These are phyloP conservation scores for Luffia ferchaultella DNA, from an alignment of 2,888 invertebrate genomes.

Conservation along the genomic window DNA sequence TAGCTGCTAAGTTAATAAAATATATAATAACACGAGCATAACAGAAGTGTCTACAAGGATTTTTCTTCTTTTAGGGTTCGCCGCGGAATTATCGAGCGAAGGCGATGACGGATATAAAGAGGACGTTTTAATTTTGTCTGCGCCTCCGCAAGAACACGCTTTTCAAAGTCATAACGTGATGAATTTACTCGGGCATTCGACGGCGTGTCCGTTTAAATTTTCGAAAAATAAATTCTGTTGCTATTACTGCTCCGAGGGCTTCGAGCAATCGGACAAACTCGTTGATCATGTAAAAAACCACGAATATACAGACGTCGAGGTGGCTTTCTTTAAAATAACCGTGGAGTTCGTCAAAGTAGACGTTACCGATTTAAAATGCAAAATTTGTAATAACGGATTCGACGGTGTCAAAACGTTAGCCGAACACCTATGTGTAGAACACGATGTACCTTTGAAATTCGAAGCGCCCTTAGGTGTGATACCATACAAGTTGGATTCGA, in stretches of 20 bases:
- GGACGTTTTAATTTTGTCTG: not conserved
- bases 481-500: conserved; percentile 41
- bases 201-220: conserved; percentile 53
- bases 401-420: conserved; percentile 42
- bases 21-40: too few relatives aligned
- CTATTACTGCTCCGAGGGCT: conserved; percentile 48
- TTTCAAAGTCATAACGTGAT: conserved; percentile 32
- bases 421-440: conserved; percentile 40
- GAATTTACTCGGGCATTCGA: conserved; percentile 44
- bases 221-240: conserved; percentile 51
- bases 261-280: conserved; percentile 32
- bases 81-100: not conserved
- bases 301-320: conserved; percentile 38
- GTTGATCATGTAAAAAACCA: conserved; percentile 44
- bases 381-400: conserved; percentile 34
- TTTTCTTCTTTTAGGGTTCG: not conserved
- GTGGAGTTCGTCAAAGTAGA: conserved; percentile 53
- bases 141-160: not conserved
- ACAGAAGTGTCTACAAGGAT: not conserved
- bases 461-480: conserved; percentile 46
- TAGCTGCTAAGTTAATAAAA: too few relatives aligned
- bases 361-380: conserved; percentile 49
- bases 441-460: conserved; percentile 45
- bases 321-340: conserved; percentile 49
- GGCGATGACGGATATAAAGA: not conserved